Base-by-base conservation (phyloP, 2,888 invertebrate species). In the Desoria tigrina region DNA sequence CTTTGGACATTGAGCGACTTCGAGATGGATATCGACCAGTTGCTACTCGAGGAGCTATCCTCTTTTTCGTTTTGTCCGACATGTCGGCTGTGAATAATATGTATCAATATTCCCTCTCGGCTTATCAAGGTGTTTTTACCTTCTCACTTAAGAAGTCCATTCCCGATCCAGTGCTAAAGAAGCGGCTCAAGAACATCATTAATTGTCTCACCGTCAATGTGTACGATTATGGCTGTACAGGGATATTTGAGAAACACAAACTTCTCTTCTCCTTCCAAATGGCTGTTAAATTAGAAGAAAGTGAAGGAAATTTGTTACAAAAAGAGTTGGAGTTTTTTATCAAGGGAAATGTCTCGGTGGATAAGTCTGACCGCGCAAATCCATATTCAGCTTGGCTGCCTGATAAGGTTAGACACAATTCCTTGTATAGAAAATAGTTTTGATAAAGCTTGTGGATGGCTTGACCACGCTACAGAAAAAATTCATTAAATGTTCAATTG, bases 221-320 rank as follows among this genome's bases (percentile, higher is more conserved):
- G 0, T 95, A 94, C 78, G 89, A 90, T 77, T 95, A 93, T 77
- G 94, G 93, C 1, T 94, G 94, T 77, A 93, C 91, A 86, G 91
- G 94, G 59, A 90, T 94, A 74, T 94, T 95, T 80, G 93, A 94
- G 80, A 87, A 87, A 50, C 94, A 95, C 82, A 94, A 95, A 79
- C 82, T 95, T 37, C 82, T 95, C 24, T 94, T 87, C 80, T 94
- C 94, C 0, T 92, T 95, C 80, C 92, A 93, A 86, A 93, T 95
- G 83, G 87, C 91, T 67, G 86, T 88, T 18, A 91, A 90, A 78
- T 79, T 95, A 72, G 87, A 93, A 76, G 87, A 89, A 79, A 88
- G 88, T 75, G 83, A 86, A 7, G 84, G 81, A 0, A 78, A 82
- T 24, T 81, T 94, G 1, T 80, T 79, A 0, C 92, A 90, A 77